These are phyloP conservation scores for Pteronotus mesoamericanus DNA, from an alignment of 2,797 vertebrate species.

Conservation along the genomic window DNA sequence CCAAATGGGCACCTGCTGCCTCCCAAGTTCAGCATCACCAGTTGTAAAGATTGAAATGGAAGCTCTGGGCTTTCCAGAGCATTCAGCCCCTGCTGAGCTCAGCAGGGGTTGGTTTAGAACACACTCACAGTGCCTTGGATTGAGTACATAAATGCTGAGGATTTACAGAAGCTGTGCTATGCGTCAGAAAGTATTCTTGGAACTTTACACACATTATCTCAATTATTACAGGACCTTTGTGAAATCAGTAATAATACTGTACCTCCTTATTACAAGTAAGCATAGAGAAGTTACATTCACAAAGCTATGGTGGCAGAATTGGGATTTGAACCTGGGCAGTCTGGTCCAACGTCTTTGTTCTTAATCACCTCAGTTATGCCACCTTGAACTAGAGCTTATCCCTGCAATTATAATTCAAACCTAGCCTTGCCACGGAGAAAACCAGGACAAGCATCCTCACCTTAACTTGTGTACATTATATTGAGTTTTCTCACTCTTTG, in stretches of 20 bases:
- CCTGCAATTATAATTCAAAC: neutral
- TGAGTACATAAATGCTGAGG: neutral
- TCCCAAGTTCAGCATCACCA: neutral
- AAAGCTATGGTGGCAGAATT: neutral
- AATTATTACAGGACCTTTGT: neutral
- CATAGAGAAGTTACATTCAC: neutral
- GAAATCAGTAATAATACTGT: neutral
- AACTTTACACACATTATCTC: neutral
- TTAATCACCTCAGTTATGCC: neutral
- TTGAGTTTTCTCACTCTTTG: neutral
- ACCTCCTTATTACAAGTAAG: neutral
- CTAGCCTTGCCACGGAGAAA: neutral
- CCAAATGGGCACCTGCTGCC: neutral
- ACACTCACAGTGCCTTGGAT: neutral
- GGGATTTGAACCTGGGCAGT: neutral
- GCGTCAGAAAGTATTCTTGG: neutral
- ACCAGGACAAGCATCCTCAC: neutral
- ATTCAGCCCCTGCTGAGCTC: neutral
- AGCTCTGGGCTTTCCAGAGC: neutral
- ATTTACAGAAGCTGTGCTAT: neutral
- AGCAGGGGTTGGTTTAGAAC: neutral
- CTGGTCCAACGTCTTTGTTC: neutral
- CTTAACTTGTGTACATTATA: neutral
- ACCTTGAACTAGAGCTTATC: neutral
- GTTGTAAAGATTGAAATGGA: neutral